Base-by-base conservation (phyloP, 2,113 vertebrate species). In the Gobius niger region DNA sequence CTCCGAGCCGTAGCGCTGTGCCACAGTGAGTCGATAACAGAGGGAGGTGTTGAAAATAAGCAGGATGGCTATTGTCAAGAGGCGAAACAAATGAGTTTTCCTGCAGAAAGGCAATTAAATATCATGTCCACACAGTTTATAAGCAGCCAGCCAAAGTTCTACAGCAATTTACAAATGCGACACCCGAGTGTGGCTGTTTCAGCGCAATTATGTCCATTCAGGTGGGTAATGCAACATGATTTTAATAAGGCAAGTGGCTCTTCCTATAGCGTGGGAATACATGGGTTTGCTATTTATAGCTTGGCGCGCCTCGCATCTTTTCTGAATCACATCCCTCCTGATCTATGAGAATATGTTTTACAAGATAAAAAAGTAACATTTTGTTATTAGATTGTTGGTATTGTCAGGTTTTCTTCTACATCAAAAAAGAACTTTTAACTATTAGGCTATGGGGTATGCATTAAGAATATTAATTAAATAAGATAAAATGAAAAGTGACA, bases 31-130 rank as follows among this genome's bases (percentile, higher is more conserved):
- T 60, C 14, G 40, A 60, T 60, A 60, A 14, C 0, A 40, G 57
- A 60, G 13, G n/a, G 57, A 15, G 15, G 13, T 8, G 34, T 60
- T 44, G 15, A 4, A 44, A 60, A 60, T n/a, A 44, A 42, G 15
- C 57, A 60, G 40, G 54, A 57, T 40, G 54, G 7, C 40, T 42
- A n/a, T 9, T 60, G 57, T 60, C 40, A 44, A 4, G 19, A 40
- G 57, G 57, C 40, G 3, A 44, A 60, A 60, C 14, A 42, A 42
- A 60, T 60, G 7, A 60, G 14, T n/a, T 42, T 59, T n/a, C 57
- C 40, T 15, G 42, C 57, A 44, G 15, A 60, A 41, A 60, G 57
- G 15, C 57, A 60, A 44, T 60, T 60, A 60, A 60, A 44, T 42
- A 60, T 60, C 57, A 57, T 57, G 54, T 42, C 13, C 34, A 14